Evolutionary conservation across 2,797 vertebrate species (phyloP).

Genomic region (Helarctos malayanus): DNA sequence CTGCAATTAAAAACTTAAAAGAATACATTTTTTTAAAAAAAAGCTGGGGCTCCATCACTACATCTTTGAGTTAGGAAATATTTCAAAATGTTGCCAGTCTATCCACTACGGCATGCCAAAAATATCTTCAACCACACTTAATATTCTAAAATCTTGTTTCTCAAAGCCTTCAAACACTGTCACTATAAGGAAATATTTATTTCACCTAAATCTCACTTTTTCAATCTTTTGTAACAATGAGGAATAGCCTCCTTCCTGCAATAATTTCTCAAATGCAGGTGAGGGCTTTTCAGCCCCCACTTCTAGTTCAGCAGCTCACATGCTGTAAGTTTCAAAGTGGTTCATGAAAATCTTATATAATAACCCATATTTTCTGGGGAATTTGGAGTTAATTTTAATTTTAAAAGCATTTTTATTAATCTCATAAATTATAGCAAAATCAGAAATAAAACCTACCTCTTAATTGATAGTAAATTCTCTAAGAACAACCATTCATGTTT

Average conservation of each 20-base stretch:
- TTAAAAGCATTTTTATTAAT: conserved; percentile 30
- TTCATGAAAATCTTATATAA: neutral
- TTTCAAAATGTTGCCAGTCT: neutral
- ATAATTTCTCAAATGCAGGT: conserved; percentile 5
- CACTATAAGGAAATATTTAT: neutral
- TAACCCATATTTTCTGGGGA: neutral
- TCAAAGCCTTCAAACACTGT: conserved; percentile 3
- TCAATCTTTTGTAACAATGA: neutral
- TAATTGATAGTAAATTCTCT: neutral
- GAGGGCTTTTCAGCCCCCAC: neutral
- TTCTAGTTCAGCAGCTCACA: neutral
- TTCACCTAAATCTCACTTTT: conserved; percentile 18
- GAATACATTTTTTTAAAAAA: neutral
- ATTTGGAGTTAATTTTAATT: neutral
- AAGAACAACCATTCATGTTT: conserved; percentile 14
- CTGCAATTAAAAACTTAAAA: neutral
- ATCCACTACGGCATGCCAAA: neutral
- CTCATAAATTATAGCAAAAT: conserved; percentile 47
- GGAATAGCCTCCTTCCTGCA: neutral
- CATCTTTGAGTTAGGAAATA: conserved; percentile 38
- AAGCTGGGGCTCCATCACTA: neutral
- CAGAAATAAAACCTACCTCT: neutral
- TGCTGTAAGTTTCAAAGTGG: neutral
- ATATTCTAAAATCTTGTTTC: neutral
- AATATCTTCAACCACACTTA: neutral